Evolutionary conservation across 37 sponge, comb jelly and placozoan species (phyloP).

Genomic region (Lycopodina hypogea): DNA sequence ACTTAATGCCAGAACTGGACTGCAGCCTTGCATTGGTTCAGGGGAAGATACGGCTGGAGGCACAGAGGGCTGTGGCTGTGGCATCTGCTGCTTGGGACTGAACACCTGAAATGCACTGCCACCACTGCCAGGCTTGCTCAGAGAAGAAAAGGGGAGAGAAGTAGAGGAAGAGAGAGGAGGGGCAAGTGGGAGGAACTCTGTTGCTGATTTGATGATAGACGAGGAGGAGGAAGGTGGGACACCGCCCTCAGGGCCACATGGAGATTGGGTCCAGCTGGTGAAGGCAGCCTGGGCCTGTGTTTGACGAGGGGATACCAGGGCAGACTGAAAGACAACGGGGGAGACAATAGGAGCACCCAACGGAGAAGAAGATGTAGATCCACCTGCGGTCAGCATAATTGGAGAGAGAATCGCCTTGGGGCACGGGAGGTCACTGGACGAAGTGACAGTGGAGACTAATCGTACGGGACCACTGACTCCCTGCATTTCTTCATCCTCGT

Average conservation of each 20-base stretch:
- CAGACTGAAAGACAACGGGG: not conserved
- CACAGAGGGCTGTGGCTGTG: not conserved
- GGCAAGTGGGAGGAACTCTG: conserved; percentile 22
- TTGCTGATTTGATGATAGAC: not conserved
- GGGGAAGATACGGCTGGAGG: not conserved
- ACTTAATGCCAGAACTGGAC: no score
- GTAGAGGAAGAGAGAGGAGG: conserved; percentile 42
- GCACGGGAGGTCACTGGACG: conserved; percentile 2
- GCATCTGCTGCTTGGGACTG: conserved; percentile 4
- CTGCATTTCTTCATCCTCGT: not conserved
- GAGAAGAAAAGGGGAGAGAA: conserved; percentile 28
- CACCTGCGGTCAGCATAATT: not conserved
- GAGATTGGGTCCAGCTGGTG: conserved; percentile 8
- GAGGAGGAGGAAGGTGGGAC: not conserved
- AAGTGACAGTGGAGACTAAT: conserved; percentile 14
- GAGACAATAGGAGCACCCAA: not conserved
- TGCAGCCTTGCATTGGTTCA: no score
- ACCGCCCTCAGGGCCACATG: not conserved
- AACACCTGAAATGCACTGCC: conserved; percentile 45
- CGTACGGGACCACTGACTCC: conserved; percentile 28
- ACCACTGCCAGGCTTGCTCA: conserved; percentile 13
- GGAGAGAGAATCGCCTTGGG: conserved; percentile 50
- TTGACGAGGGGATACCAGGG: not conserved
- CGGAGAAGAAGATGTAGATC: not conserved
- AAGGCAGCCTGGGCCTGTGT: not conserved